phyloP scores from a whole-genome alignment of 2,797 vertebrate species.

The Fringilla coelebs region DNA sequence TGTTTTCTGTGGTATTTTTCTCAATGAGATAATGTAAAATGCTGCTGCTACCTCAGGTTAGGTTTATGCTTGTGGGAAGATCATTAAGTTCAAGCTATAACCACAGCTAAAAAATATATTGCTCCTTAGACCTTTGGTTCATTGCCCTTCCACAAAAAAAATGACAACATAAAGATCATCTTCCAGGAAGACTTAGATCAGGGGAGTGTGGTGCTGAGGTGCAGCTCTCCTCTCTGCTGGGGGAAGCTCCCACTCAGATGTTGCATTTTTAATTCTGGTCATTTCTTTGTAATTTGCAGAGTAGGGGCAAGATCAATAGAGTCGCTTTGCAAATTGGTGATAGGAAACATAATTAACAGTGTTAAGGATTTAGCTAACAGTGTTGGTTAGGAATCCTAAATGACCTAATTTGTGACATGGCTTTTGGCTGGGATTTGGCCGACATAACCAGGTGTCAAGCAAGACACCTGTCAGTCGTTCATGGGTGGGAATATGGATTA shows the following conservation, averaged over 20 bases:
- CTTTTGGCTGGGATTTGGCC: not conserved
- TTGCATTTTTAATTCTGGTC: not conserved
- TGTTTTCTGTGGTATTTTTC: not conserved
- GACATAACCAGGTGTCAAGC: not conserved
- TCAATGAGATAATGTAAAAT: not conserved
- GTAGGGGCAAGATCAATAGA: constrained; percentile 15
- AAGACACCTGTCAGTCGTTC: not conserved
- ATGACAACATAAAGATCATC: not conserved
- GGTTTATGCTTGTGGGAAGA: constrained; percentile 4
- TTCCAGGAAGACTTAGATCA: not conserved
- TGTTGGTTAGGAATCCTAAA: constrained; percentile 38
- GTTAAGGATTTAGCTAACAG: constrained; percentile 46
- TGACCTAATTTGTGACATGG: constrained; percentile 4
- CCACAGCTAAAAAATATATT: constrained; percentile 12
- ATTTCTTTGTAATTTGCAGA: not conserved
- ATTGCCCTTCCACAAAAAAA: not conserved
- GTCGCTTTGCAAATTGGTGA: constrained; percentile 19
- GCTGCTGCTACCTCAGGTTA: not conserved
- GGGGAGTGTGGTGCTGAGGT: not conserved
- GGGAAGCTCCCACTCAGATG: not conserved
- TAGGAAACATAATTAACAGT: constrained; percentile 57
- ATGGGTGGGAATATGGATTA: not conserved
- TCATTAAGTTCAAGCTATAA: constrained; percentile 24
- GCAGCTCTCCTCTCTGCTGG: not conserved
- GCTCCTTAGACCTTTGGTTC: not conserved